These are phyloP conservation scores for Neoaliturus tenellus DNA, from an alignment of 2,888 invertebrate genomes.

Conservation along the genomic window DNA sequence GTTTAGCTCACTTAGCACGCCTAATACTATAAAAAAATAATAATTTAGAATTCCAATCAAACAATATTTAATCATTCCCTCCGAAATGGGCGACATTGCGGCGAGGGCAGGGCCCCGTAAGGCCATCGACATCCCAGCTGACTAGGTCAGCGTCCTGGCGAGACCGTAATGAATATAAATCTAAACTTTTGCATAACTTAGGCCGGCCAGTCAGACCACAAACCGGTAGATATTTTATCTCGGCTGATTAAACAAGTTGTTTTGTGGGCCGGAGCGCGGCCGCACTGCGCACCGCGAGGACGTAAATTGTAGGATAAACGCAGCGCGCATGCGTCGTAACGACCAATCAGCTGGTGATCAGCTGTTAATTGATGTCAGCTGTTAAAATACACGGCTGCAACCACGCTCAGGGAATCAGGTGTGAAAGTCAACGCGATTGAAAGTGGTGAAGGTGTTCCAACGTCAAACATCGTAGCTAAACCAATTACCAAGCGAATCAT, in stretches of 20 bases:
- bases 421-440: too few species aligned
- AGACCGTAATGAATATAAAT: not conserved
- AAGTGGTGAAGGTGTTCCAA: too few species aligned
- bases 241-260: conserved; percentile 33
- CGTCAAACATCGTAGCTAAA: too few species aligned
- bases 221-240: conserved; percentile 6
- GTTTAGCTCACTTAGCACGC: too few species aligned
- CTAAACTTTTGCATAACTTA: conserved; percentile 19
- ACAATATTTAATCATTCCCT: too few species aligned
- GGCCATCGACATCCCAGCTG: not conserved
- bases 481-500: too few species aligned
- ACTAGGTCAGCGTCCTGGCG: conserved; percentile 12
- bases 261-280: not conserved
- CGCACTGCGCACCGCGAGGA: not conserved
- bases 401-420: too few species aligned
- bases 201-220: not conserved
- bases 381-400: not conserved
- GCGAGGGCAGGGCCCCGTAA: not conserved
- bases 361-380: conserved; percentile 71
- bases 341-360: conserved; percentile 74
- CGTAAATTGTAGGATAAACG: not conserved
- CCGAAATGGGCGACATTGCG: too few species aligned
- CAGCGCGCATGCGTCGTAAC: not conserved
- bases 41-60: too few species aligned
- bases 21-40: too few species aligned